Conservation (phyloP, 2,797 vertebrate genomes). For the Peromyscus attwateri region DNA sequence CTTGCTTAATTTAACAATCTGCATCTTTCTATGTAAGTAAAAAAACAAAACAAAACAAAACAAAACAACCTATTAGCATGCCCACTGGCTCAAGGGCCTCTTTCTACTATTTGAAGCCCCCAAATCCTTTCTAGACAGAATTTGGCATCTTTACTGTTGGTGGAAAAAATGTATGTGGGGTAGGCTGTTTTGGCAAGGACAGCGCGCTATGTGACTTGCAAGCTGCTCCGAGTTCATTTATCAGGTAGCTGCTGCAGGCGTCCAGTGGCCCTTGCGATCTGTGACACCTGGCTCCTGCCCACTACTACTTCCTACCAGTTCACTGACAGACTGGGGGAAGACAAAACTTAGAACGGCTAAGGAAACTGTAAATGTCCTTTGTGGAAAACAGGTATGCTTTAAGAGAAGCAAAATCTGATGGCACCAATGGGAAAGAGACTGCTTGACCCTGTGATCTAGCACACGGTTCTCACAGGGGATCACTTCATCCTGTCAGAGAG, state of each 20-base stretch:
- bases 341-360: not conserved
- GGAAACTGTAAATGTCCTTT: not conserved
- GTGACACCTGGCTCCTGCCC: not conserved
- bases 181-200: not conserved
- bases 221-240: not conserved
- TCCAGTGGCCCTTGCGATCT: too few species aligned
- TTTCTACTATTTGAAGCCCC: not conserved
- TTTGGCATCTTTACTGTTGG: not conserved
- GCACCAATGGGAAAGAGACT: not conserved
- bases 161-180: not conserved
- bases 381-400: not conserved
- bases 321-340: not conserved
- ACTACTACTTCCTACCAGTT: not conserved
- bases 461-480: not conserved
- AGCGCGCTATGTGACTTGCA: not conserved
- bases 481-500: not conserved
- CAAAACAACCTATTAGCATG: not conserved
- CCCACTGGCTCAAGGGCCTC: not conserved
- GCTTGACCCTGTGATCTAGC: too few species aligned
- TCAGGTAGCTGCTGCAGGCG: not conserved
- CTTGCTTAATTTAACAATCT: not conserved
- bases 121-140: not conserved
- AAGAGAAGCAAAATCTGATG: not conserved
- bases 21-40: not conserved
- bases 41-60: not conserved